Base-by-base conservation (phyloP, 2,888 invertebrate species). In the Macrophya alboannulata region DNA sequence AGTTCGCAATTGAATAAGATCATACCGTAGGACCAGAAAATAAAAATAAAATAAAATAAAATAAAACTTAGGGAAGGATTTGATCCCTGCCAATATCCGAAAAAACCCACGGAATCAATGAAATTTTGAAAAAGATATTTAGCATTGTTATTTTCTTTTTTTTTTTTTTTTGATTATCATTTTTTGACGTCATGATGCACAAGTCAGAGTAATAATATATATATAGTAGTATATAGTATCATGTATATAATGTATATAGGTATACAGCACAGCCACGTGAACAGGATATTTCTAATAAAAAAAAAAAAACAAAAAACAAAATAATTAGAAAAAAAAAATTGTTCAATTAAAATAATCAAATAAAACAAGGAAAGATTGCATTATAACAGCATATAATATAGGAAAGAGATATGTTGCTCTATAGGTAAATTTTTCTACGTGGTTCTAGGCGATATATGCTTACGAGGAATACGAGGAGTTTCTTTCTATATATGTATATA, bases 181-280 rank as follows among this genome's bases (percentile, higher is more conserved):
- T 48, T 15, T 77, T 77, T 51, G 17, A 25, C 17, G 31, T 25
- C 77, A 77, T 37, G 77, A 77, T 77, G 77, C 77, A 77, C 77
- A 77, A 77, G 77, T 77, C 55, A 48, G 25, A 21, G 25, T 17
- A 51, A 55, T 77, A 77, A 25, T 48, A 25, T 25, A 25, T 25
- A 76, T 51, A 76, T 76, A 51, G 76, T 9, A 72, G 43, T 45
- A 45, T 43, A 76, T 25, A 76, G 48, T 12, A 10, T 77, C 17
- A 51, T 51, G 31, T 55, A 77, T 77, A 77, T 76, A n/a, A 76
- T 76, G 48, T 51, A 76, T 51, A 77, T 31, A 31, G 31, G 77
- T 77, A 55, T 77, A 77, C 77, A 77, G 8, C 55, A 77, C 55
- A 77, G 77, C 77, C 77, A 77, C n/a, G 77, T 37, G 51, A 76